Conservation (phyloP, 2,888 invertebrate species). For the Blastobasis lacticolella region DNA sequence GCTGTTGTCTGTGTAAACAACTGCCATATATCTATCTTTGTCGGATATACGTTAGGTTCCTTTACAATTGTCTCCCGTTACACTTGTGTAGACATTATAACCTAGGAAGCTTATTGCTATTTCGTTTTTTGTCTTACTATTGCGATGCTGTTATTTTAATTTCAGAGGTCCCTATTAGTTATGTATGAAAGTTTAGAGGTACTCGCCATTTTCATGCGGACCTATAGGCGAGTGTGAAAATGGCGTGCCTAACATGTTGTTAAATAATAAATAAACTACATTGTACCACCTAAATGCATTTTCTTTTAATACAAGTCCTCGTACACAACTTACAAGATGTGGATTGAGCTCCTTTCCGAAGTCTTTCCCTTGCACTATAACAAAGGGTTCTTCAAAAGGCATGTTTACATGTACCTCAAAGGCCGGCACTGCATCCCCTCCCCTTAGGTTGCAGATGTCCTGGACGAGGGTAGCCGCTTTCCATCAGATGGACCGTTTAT, state of each 20-base stretch:
- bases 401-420: too few species aligned
- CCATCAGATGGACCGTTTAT: too few species aligned
- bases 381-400: too few species aligned
- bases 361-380: too few species aligned
- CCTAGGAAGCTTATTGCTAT: slow-evolving; percentile 51
- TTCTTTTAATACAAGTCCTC: slow-evolving; percentile 35
- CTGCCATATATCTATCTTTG: slow-evolving; percentile 26
- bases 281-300: slow-evolving; percentile 76
- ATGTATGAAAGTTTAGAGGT: slow-evolving; percentile 71
- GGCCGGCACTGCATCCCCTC: too few species aligned
- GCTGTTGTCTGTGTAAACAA: slow-evolving; percentile 32
- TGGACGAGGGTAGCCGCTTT: too few species aligned
- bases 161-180: slow-evolving; percentile 66
- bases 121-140: slow-evolving; percentile 33
- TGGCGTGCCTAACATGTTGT: slow-evolving; percentile 75
- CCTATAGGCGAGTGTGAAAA: slow-evolving; percentile 56
- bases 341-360: too few species aligned
- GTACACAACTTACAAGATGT: neutral
- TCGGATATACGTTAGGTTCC: slow-evolving; percentile 14
- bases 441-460: too few species aligned
- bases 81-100: slow-evolving; percentile 40
- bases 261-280: slow-evolving; percentile 79
- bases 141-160: slow-evolving; percentile 59
- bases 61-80: slow-evolving; percentile 7
- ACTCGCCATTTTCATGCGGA: slow-evolving; percentile 62